phyloP scores from a whole-genome alignment of 2,113 vertebrate genomes.

The Chamaea fasciata region DNA sequence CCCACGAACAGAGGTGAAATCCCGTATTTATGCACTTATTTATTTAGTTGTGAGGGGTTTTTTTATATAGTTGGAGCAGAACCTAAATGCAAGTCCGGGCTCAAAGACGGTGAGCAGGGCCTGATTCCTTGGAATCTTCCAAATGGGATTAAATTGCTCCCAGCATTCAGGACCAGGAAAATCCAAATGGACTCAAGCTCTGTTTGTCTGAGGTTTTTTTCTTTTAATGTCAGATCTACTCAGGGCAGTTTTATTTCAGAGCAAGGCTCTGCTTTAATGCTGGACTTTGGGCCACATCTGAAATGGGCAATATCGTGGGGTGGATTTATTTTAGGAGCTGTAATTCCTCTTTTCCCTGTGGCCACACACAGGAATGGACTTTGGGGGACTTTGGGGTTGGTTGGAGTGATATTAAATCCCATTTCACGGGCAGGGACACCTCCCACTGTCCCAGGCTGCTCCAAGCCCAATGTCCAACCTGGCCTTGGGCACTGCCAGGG shows the following conservation, averaged over 20 bases:
- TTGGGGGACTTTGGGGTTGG: background rate
- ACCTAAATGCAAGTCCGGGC: background rate
- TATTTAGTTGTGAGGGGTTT: background rate
- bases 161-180: background rate
- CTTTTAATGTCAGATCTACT: fast-evolving
- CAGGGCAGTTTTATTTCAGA: fast-evolving
- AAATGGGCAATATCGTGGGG: fast-evolving
- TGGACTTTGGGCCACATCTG: fast-evolving
- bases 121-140: background rate
- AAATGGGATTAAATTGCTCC: background rate
- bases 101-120: background rate
- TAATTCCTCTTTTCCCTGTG: fast-evolving
- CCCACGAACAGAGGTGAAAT: background rate
- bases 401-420: background rate
- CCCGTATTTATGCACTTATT: background rate
- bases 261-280: background rate
- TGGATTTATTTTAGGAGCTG: background rate
- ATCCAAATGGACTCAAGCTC: background rate
- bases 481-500: background rate
- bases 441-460: background rate
- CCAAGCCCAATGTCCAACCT: background rate
- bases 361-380: fast-evolving
- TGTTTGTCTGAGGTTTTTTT: background rate
- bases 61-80: background rate
- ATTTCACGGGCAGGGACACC: background rate